These are phyloP conservation scores for Malurus splendens DNA, from an alignment of 2,797 vertebrate genomes.

Conservation along the genomic window DNA sequence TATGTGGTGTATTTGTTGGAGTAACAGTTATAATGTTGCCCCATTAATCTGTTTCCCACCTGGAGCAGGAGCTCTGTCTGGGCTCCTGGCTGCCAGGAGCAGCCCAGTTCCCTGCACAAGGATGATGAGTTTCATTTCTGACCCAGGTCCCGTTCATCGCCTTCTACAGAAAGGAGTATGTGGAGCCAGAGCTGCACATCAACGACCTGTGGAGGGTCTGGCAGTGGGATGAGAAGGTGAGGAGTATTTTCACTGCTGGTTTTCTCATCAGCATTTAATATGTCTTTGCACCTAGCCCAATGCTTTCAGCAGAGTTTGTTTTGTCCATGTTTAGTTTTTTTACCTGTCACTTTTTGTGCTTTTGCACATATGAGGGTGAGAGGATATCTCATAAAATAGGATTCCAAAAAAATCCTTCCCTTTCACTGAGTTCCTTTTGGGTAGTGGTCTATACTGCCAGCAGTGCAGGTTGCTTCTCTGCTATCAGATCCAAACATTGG, in stretches of 20 bases:
- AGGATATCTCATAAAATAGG: background rate
- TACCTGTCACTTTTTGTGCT: rapidly evolving
- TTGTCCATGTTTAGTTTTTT: background rate
- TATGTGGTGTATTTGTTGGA: background rate
- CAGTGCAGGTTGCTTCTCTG: background rate
- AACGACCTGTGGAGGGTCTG: constrained; percentile 98
- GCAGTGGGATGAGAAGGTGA: constrained; percentile 99
- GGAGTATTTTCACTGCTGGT: background rate
- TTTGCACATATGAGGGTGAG: background rate
- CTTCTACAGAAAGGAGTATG: constrained; percentile 98
- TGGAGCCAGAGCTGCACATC: constrained; percentile 97
- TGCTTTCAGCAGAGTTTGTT: background rate
- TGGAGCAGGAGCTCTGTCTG: background rate
- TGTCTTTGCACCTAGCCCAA: background rate
- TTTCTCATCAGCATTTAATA: background rate
- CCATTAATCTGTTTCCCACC: background rate
- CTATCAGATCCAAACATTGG: background rate
- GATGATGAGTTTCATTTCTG: constrained; percentile 20
- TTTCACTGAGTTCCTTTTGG: background rate
- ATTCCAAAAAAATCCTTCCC: background rate
- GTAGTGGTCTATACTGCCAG: background rate
- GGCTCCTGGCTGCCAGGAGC: background rate
- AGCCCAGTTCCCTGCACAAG: background rate
- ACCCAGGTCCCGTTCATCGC: constrained; percentile 95
- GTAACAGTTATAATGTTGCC: background rate